phyloP scores from a whole-genome alignment of 2,888 invertebrate species.

The Xanthorhoe designata region DNA sequence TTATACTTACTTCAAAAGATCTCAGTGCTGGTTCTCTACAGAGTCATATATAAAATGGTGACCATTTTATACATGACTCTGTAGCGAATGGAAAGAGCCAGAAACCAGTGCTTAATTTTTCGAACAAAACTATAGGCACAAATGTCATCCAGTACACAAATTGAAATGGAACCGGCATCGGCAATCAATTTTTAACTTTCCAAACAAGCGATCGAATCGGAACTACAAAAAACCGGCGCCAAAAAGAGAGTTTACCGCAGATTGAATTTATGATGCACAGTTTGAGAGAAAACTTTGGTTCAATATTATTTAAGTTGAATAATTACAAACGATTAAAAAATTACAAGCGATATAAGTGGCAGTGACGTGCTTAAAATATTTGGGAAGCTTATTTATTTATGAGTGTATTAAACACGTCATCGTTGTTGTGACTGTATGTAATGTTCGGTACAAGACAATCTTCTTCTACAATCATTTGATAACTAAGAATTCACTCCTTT shows the following conservation, averaged over 20 bases:
- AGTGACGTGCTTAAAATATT: too few relatives aligned
- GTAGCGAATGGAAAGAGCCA: not conserved
- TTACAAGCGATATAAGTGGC: not conserved
- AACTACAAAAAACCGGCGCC: slow-evolving; percentile 74
- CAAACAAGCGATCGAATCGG: slow-evolving; percentile 79
- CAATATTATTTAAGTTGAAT: slow-evolving; percentile 57
- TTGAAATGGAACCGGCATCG: slow-evolving; percentile 70
- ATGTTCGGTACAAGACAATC: too few relatives aligned
- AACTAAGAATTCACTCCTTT: too few relatives aligned
- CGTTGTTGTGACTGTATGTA: too few relatives aligned
- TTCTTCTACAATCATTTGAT: too few relatives aligned
- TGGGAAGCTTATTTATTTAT: too few relatives aligned
- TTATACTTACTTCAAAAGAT: not conserved
- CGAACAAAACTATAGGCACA: slow-evolving; percentile 40
- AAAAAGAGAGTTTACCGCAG: slow-evolving; percentile 74
- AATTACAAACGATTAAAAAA: slow-evolving; percentile 12
- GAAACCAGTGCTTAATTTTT: slow-evolving; percentile 10
- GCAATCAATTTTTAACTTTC: slow-evolving; percentile 81
- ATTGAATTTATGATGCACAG: slow-evolving; percentile 77
- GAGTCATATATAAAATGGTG: too few relatives aligned
- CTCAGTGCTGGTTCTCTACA: not conserved
- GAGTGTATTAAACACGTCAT: too few relatives aligned
- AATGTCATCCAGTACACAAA: slow-evolving; percentile 66
- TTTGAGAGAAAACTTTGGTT: slow-evolving; percentile 64
- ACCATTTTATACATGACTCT: not conserved